Base-by-base conservation (phyloP, 1,140 invertebrate genomes). In the Littorina saxatilis region DNA sequence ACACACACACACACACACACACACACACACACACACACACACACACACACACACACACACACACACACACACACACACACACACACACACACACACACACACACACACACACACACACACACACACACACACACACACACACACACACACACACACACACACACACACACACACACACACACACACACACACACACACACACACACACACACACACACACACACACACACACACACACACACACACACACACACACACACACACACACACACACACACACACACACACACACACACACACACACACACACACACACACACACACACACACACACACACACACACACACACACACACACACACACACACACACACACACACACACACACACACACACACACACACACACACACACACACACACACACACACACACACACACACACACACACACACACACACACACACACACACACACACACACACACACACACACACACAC, bases 321-420 rank as follows among this genome's bases (percentile, higher is more conserved):
- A 35, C 29, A 35, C 29, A 32, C 29, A 66, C 61, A 73, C 70
- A 73, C 39, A 40, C 39, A 43, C 29, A 40, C 70, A 73, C 37
- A 40, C 70, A 43, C 70, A 40, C 70, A 73, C 70, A 43, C 37
- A 73, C 47, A 73, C 70, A 81, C 63, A 76, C 63, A 81, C 63
- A 76, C 63, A 81, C 72, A 76, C 58, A 81, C 58, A 76, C 58
- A 76, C 58, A 81, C 58, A 81, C 78, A 78, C 78, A 50, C 50
- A 76, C 50, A 76, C 50, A 81, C 80, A 80, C 32, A 66, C 32
- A 66, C 55, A 9, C n/a, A 23, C 55, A 58, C 17, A 58, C 55
- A 58, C 17, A 58, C 55, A 58, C 17, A 58, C 55, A 58, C 55
- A 58, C 55, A 32, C 61, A 66, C 61, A 35, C 29, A 66, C 27